These are phyloP conservation scores for Trichomalopsis sarcophagae DNA, from an alignment of 1,140 invertebrate species.

Conservation along the genomic window DNA sequence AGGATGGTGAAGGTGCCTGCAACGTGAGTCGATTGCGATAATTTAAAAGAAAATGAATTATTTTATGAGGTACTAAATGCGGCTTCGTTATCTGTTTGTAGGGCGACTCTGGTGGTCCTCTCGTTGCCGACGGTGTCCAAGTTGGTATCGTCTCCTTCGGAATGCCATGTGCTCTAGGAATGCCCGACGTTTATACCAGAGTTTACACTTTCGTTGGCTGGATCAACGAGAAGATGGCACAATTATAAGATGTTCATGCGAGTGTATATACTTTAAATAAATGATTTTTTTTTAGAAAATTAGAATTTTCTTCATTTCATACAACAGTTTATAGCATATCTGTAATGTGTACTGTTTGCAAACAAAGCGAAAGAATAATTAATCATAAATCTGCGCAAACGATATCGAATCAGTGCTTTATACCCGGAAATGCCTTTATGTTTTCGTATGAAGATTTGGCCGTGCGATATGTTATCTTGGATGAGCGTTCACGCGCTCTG, in stretches of 20 bases:
- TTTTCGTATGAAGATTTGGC: too few species aligned
- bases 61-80: not conserved
- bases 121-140: constrained; percentile 25
- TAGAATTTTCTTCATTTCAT: too few species aligned
- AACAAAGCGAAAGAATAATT: too few species aligned
- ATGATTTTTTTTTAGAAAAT: not conserved
- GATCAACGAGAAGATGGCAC: constrained; percentile 65
- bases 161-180: constrained; percentile 77
- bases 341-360: too few species aligned
- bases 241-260: not conserved
- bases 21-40: constrained; percentile 68
- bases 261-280: not conserved
- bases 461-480: too few species aligned
- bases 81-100: not conserved
- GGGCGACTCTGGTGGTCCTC: constrained; percentile 39
- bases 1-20: constrained; percentile 75
- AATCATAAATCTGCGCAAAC: too few species aligned
- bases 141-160: constrained; percentile 75
- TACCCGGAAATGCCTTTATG: too few species aligned
- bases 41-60: not conserved
- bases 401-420: too few species aligned
- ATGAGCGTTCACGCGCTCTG: too few species aligned
- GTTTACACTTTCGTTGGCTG: constrained; percentile 73
- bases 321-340: too few species aligned
- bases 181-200: constrained; percentile 79